Percentiles rank a stretch among this genome's conserved stretches.
These are phyloP conservation scores for Hippocampus kuda DNA, from an alignment of 2,797 vertebrate species.

Conservation along the genomic window DNA sequence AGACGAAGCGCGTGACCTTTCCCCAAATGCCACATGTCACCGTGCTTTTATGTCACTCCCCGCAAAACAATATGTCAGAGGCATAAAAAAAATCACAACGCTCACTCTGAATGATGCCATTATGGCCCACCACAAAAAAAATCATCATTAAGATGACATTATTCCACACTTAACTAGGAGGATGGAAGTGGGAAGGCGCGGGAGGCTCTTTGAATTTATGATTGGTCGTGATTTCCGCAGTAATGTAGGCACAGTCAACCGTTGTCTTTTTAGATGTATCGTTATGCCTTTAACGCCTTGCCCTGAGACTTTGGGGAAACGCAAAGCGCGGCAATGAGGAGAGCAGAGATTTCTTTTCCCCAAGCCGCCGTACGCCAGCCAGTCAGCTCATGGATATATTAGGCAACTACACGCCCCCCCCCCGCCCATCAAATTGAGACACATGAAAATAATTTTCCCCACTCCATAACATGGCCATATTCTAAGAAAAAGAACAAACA, in stretches of 20 bases:
- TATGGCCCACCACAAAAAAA: constrained; percentile 73
- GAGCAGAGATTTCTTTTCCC: constrained; percentile 25
- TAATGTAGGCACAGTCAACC: constrained; percentile 24
- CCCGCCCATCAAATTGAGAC: constrained; percentile 10
- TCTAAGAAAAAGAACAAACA: neutral
- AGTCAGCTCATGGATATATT: neutral
- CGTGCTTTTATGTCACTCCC: constrained; percentile 98
- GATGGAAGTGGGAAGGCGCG: neutral
- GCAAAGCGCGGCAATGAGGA: constrained; percentile 28
- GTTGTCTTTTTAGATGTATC: constrained; percentile 43
- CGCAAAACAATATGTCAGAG: constrained; percentile 93
- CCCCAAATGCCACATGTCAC: constrained; percentile 99
- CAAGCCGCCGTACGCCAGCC: neutral
- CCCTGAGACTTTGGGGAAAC: constrained; percentile 39
- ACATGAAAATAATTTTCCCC: constrained; percentile 22
- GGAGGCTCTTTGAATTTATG: constrained; percentile 49
- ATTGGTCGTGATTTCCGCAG: constrained; percentile 54
- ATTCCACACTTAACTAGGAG: constrained; percentile 72
- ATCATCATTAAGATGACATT: constrained; percentile 84
- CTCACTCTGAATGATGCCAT: constrained; percentile 78
- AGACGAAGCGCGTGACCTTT: constrained; percentile 94
- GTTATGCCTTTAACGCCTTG: constrained; percentile 49
- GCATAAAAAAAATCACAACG: constrained; percentile 96
- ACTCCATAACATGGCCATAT: constrained; percentile 10
- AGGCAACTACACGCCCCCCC: no score